phyloP scores from a whole-genome alignment of 2,888 invertebrate species.

The Rosalia funebris region DNA sequence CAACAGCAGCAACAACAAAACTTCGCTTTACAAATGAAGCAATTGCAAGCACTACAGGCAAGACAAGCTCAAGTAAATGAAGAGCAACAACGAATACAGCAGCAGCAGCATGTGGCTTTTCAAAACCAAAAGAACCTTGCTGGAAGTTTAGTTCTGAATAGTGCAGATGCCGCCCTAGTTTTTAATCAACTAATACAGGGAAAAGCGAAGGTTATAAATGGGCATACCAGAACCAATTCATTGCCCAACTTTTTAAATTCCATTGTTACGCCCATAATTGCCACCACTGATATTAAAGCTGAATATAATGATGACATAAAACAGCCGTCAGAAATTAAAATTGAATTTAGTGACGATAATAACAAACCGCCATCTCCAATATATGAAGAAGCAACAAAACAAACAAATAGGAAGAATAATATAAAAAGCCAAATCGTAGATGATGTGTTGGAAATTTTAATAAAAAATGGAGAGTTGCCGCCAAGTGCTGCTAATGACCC shows the following conservation, averaged over 20 bases:
- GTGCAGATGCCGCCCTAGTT: conserved; percentile 68
- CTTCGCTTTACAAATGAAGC: conserved; percentile 68
- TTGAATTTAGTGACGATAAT: conserved; percentile 57
- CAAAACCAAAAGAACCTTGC: conserved; percentile 63
- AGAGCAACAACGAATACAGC: conserved; percentile 66
- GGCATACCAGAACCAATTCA: conserved; percentile 66
- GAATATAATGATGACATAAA: conserved; percentile 44
- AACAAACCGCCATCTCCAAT: conserved; percentile 67
- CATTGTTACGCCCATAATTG: conserved; percentile 53
- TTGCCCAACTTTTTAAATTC: conserved; percentile 70
- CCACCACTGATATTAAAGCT: conserved; percentile 51
- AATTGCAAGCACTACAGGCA: conserved; percentile 74
- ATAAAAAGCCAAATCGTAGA: conserved; percentile 85
- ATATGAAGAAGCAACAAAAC: conserved; percentile 81
- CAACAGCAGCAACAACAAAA: conserved; percentile 68
- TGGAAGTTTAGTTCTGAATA: conserved; percentile 72
- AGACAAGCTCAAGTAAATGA: conserved; percentile 59
- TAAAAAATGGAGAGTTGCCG: conserved; percentile 91
- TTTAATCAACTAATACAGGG: conserved; percentile 66
- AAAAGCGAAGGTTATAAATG: conserved; percentile 65
- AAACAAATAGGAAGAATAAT: conserved; percentile 59
- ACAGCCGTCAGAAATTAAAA: conserved; percentile 49
- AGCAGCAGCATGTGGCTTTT: conserved; percentile 64
- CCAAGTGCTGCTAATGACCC: conserved; percentile 86
- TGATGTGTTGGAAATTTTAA: conserved; percentile 92